These are phyloP conservation scores for Molanna angustata DNA, from an alignment of 2,888 invertebrate genomes.

Conservation along the genomic window DNA sequence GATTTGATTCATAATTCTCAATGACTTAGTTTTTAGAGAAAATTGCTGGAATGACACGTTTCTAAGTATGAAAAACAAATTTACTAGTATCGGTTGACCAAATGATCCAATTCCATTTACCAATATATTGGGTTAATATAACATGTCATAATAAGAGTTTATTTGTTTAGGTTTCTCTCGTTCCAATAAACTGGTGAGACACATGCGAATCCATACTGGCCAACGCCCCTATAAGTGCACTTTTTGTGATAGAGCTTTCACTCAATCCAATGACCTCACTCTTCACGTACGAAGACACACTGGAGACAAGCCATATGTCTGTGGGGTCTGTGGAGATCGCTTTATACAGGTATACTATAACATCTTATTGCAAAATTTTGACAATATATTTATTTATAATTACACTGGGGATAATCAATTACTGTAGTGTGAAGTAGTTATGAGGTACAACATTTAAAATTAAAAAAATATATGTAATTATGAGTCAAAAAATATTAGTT, in stretches of 20 bases:
- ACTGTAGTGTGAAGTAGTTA: no score
- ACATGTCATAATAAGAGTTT: neutral
- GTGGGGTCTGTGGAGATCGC: conserved; percentile 64
- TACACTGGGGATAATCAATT: no score
- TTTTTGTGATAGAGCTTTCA: conserved; percentile 58
- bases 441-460: no score
- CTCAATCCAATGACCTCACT: conserved; percentile 70
- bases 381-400: no score
- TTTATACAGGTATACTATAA: conserved; percentile 69
- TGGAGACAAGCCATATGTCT: conserved; percentile 64
- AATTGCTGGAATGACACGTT: no score
- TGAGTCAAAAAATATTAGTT: no score
- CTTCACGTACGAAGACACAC: conserved; percentile 69
- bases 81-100: neutral
- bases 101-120: no score
- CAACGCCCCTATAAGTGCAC: conserved; percentile 60
- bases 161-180: conserved; percentile 53
- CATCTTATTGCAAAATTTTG: no score
- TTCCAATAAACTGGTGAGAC: conserved; percentile 59
- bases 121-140: neutral
- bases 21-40: no score
- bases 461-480: no score
- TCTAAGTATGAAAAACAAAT: neutral
- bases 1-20: no score
- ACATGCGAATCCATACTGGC: conserved; percentile 60